These are phyloP conservation scores for Geopemphigus sp. DNA, from an alignment of 1,140 invertebrate genomes.

Conservation along the genomic window DNA sequence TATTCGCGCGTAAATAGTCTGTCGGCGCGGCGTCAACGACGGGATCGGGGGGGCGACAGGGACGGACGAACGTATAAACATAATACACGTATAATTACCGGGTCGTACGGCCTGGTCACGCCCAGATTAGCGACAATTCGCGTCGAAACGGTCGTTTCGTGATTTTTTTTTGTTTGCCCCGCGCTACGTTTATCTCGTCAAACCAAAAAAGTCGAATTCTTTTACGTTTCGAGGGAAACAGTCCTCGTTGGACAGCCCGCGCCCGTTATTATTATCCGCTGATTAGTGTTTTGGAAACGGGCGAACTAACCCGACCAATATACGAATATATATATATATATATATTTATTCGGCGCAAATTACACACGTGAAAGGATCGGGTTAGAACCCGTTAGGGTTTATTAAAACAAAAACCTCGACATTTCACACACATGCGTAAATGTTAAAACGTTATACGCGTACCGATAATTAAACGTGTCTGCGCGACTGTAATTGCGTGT, in stretches of 20 bases:
- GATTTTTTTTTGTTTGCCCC: background rate
- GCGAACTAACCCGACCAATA: background rate
- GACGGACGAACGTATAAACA: background rate
- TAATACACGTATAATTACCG: slow-evolving; percentile 7
- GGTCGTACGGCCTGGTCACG: background rate
- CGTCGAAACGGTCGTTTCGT: background rate
- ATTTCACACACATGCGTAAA: no score
- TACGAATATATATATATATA: background rate
- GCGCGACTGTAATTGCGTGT: slow-evolving; percentile 11
- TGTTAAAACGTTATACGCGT: background rate
- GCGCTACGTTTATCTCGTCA: slow-evolving; percentile 25
- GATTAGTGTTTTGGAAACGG: slow-evolving; percentile 30
- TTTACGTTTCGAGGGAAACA: no score
- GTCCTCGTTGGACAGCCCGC: slow-evolving; percentile 10
- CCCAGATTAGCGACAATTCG: slow-evolving; percentile 27
- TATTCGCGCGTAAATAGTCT: background rate
- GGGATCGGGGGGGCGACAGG: no score
- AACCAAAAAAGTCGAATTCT: slow-evolving; percentile 32
- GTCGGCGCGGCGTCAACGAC: background rate
- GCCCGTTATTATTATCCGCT: slow-evolving; percentile 11
- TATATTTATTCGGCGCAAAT: slow-evolving; percentile 5
- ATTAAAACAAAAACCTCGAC: no score
- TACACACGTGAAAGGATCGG: background rate
- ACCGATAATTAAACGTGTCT: slow-evolving; percentile 38
- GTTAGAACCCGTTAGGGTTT: slow-evolving; percentile 13